Base-by-base conservation (phyloP, 2,888 invertebrate genomes). In the Rhopalosiphum nymphaeae region DNA sequence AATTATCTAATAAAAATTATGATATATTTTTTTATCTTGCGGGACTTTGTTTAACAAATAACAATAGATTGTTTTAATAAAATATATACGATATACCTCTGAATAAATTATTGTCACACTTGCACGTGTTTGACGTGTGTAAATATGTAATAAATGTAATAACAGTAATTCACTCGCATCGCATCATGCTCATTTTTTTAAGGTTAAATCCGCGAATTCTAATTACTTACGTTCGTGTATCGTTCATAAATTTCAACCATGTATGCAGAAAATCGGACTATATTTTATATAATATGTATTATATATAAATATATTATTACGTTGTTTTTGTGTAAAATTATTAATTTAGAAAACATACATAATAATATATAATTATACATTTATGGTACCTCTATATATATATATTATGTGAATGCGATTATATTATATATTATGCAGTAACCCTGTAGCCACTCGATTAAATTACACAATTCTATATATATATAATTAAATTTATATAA, bases 271-370 rank as follows among this genome's bases (percentile, higher is more conserved):
- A n/a, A 67, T 67, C n/a, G n/a, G n/a, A 16, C 67, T 36, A 36
- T 67, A 67, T 67, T 3, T 67, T 67, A n/a, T 67, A n/a, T 67
- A n/a, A 67, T 67, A 67, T 36, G 16, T 36, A 16, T 16, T 16
- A 67, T 67, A n/a, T 67, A 67, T n/a, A 67, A 67, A n/a, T 67
- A 36, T 67, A 67, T 67, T 67, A 67, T 67, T 67, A 67, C n/a
- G 67, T 67, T 67, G 67, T 67, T 36, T 67, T 36, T 67, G 67
- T 67, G 16, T 1, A 67, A 67, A 26, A 57, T 67, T 67, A 67
- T 67, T 67, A 67, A 36, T 67, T 67, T 67, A 36, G 16, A 67
- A 67, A 67, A 67, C 16, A 67, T n/a, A 67, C 67, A n/a, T 67
- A 67, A n/a, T 67, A 61, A 61, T 67, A 67, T 67, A 67, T 67